phyloP scores from a whole-genome alignment of 2,797 vertebrate genomes.

The Silurus lanzhouensis region DNA sequence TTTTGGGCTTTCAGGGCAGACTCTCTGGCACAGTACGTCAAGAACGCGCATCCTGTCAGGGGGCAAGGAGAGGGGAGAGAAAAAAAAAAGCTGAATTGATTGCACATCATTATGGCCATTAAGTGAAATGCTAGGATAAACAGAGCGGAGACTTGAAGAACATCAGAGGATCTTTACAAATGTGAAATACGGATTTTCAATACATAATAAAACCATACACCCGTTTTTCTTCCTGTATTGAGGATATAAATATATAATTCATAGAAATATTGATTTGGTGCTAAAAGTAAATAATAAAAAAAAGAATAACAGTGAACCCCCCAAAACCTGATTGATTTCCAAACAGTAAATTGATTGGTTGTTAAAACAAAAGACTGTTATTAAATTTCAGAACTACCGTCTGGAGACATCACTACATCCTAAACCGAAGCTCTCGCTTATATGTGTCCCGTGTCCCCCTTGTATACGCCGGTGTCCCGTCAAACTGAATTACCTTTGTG shows the following conservation, averaged over 20 bases:
- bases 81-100: slow-evolving; percentile 22
- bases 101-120: slow-evolving; percentile 5
- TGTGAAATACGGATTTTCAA: too few species aligned
- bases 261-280: not conserved
- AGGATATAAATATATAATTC: not conserved
- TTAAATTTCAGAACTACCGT: not conserved
- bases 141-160: not conserved
- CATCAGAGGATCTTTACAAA: not conserved
- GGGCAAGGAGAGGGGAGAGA: slow-evolving; percentile 7
- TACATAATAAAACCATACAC: too few species aligned
- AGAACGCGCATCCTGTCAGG: slow-evolving; percentile 86
- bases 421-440: not conserved
- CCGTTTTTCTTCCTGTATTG: too few species aligned
- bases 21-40: slow-evolving; percentile 89
- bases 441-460: slow-evolving; percentile 38
- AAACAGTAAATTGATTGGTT: too few species aligned
- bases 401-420: slow-evolving; percentile 25
- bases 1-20: slow-evolving; percentile 93
- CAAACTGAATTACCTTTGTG: slow-evolving; percentile 76
- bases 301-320: not conserved
- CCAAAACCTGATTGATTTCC: not conserved
- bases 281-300: not conserved
- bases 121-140: slow-evolving; percentile 8
- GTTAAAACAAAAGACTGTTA: not conserved
- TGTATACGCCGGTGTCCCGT: slow-evolving; percentile 21